Evolutionary conservation across 2,797 vertebrate genomes (phyloP).

Genomic region (Graptemys geographica): DNA sequence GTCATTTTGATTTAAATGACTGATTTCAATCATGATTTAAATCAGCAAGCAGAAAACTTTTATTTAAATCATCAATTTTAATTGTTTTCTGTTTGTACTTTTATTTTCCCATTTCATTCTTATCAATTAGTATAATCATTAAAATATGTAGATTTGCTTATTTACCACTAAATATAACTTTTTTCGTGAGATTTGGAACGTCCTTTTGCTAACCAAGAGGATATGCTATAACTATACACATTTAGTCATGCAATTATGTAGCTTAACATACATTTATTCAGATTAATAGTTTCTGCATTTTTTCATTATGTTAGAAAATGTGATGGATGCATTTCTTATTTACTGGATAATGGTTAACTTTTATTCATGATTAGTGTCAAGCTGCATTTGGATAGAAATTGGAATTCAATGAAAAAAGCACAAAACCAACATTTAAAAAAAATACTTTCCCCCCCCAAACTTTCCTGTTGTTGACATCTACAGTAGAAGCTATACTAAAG

Average conservation of each 20-base stretch:
- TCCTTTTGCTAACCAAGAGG: background rate
- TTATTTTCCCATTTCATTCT: background rate
- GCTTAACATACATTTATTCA: background rate
- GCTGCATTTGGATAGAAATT: background rate
- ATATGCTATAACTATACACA: background rate
- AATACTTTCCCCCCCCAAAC: background rate
- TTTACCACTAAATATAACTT: background rate
- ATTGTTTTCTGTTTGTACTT: background rate
- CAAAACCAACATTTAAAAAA: background rate
- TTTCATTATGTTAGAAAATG: background rate
- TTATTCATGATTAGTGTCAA: background rate
- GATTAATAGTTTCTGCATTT: background rate
- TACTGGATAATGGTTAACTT: background rate
- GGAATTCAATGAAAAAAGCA: background rate
- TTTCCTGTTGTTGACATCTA: conserved; percentile 17
- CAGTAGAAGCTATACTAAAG: background rate
- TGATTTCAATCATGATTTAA: background rate
- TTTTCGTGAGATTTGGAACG: background rate
- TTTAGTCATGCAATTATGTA: background rate
- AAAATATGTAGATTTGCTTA: background rate
- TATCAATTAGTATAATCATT: background rate
- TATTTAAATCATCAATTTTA: background rate
- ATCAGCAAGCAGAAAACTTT: background rate
- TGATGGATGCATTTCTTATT: background rate
- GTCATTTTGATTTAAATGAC: background rate